Percentiles rank a stretch among this genome's conserved stretches.
These are phyloP conservation scores for Galeopterus variegatus DNA, from an alignment of 2,113 vertebrate genomes.

Conservation along the genomic window DNA sequence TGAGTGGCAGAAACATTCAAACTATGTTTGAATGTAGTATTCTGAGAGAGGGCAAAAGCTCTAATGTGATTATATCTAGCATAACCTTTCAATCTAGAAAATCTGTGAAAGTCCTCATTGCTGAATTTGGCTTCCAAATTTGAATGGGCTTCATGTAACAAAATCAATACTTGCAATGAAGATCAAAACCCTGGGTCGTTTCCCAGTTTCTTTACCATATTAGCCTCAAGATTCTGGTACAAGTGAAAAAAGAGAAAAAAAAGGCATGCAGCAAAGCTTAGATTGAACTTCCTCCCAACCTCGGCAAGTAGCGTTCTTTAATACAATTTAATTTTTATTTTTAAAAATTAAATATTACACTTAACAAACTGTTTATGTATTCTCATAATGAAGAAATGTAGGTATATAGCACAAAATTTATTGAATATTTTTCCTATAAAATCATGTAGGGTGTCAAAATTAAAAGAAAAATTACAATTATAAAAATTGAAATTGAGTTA, in stretches of 20 bases:
- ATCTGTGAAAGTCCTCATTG: not conserved
- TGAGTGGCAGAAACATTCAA: not conserved
- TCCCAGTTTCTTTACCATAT: not conserved
- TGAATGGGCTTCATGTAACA: not conserved
- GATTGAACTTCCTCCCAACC: not conserved
- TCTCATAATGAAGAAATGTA: not conserved
- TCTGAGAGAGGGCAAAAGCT: not conserved
- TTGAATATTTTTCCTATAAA: not conserved
- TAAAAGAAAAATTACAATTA: not conserved
- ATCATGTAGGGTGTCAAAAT: not conserved
- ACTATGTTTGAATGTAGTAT: not conserved
- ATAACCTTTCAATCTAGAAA: not conserved
- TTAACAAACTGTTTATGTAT: not conserved
- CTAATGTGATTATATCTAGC: not conserved
- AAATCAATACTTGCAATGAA: not conserved
- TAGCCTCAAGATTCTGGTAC: not conserved
- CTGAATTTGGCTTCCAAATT: not conserved
- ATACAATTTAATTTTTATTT: not conserved
- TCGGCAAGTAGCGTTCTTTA: not conserved
- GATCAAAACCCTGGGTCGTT: not conserved
- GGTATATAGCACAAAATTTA: not conserved
- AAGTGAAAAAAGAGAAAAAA: not conserved
- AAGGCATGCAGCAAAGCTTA: not conserved
- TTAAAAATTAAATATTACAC: not conserved
- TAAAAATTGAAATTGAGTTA: not conserved